A percentile compares a stretch with the other conserved stretches of the same genome.
These are phyloP conservation scores for Laterallus jamaicensis DNA, from an alignment of 2,113 vertebrate species.

Conservation along the genomic window DNA sequence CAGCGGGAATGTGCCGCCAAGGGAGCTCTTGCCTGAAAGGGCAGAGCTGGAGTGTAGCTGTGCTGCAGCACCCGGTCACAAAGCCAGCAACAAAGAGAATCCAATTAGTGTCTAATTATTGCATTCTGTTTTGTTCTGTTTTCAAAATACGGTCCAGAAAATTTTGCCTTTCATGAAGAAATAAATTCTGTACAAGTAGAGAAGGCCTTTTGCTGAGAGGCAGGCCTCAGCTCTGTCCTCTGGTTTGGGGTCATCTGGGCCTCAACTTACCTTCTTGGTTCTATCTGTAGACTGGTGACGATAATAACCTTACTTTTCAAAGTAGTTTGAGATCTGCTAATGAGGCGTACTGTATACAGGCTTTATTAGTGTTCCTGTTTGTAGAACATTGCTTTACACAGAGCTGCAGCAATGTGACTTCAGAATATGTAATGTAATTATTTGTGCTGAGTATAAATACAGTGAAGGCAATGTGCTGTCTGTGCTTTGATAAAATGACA, in stretches of 20 bases:
- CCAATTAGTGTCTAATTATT: not conserved
- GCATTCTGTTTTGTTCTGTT: not conserved
- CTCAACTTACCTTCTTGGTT: not conserved
- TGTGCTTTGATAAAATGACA: not conserved
- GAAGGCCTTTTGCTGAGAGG: not conserved
- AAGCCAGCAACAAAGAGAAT: not conserved
- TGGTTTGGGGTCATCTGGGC: not conserved
- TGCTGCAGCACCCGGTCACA: not conserved
- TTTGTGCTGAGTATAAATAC: slow-evolving; percentile 30
- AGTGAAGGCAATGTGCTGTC: not conserved
- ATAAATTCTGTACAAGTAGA: not conserved
- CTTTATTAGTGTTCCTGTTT: not conserved
- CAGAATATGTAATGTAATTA: slow-evolving; percentile 38
- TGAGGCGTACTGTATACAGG: not conserved
- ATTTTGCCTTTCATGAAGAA: not conserved
- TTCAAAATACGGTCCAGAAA: not conserved
- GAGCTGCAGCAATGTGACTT: not conserved
- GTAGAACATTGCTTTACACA: not conserved
- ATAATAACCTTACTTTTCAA: not conserved
- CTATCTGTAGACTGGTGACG: not conserved
- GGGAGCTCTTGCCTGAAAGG: not conserved
- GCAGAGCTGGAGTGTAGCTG: not conserved
- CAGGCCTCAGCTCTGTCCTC: not conserved
- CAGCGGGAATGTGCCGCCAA: not conserved
- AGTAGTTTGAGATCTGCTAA: not conserved